Conservation (phyloP, 1,140 invertebrate species). For the Drosophila bocqueti region DNA sequence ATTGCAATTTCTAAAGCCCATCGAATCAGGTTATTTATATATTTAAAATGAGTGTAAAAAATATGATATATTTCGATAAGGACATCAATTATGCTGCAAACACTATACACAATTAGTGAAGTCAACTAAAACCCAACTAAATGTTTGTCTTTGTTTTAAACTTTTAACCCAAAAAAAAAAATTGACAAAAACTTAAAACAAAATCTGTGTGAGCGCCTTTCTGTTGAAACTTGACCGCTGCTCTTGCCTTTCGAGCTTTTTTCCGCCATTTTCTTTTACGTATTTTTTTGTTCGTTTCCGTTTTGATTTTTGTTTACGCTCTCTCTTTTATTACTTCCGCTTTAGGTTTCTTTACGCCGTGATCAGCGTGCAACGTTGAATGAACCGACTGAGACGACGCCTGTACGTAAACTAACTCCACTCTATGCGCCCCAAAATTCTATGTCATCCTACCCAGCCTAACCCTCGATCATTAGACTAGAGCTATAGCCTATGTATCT, state of each 20-base stretch:
- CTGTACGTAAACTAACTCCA: constrained; percentile 85
- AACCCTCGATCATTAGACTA: constrained; percentile 44
- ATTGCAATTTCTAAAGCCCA: not conserved
- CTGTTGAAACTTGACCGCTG: constrained; percentile 10
- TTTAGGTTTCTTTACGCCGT: constrained; percentile 84
- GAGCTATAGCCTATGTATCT: constrained; percentile 33
- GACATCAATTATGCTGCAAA: not conserved
- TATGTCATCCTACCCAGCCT: constrained; percentile 30
- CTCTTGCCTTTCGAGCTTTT: constrained; percentile 36
- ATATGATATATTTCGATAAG: not conserved
- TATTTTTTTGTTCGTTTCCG: constrained; percentile 59
- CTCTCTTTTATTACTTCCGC: constrained; percentile 83
- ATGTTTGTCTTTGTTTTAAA: constrained; percentile 46
- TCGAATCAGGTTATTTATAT: not conserved
- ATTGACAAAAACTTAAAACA: not conserved
- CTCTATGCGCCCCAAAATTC: constrained; percentile 52
- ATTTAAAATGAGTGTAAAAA: not conserved
- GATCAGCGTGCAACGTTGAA: constrained; percentile 83
- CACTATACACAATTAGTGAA: constrained; percentile 41
- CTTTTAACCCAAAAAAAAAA: constrained; percentile 22
- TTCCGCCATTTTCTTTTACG: constrained; percentile 35
- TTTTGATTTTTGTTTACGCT: constrained; percentile 80
- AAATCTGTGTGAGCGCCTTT: constrained; percentile 7
- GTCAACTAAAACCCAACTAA: constrained; percentile 33
- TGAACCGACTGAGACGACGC: constrained; percentile 85